Evolutionary conservation across 2,113 vertebrate genomes (phyloP).

Genomic region (Lepus americanus): DNA sequence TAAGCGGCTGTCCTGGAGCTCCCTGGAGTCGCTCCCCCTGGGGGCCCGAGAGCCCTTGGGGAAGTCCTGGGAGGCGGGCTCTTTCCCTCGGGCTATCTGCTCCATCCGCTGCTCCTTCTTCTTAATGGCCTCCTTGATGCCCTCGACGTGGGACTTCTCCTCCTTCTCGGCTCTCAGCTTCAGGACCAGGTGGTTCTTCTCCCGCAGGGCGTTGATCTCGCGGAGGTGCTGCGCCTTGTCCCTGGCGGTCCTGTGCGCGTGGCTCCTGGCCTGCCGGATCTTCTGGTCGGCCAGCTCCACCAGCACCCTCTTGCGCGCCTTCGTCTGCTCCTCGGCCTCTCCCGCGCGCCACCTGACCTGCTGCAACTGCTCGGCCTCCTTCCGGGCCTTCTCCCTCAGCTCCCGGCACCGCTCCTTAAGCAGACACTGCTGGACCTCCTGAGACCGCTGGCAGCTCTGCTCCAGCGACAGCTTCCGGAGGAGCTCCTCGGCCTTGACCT

Average conservation of each 20-base stretch:
- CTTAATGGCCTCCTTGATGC: conserved; percentile 81
- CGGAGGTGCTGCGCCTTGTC: conserved; percentile 68
- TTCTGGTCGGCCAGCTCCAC: conserved; percentile 82
- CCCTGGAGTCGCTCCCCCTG: conserved; percentile 85
- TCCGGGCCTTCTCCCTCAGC: conserved; percentile 77
- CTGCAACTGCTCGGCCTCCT: conserved; percentile 83
- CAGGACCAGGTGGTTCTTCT: conserved; percentile 82
- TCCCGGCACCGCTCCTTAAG: conserved; percentile 75
- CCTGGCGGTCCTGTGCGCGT: conserved; percentile 45
- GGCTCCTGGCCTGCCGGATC: conserved; percentile 77
- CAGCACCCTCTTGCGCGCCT: conserved; percentile 80
- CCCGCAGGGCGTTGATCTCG: conserved; percentile 77
- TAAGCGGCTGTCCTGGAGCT: conserved; percentile 81
- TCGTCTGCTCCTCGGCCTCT: conserved; percentile 75
- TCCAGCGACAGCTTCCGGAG: conserved; percentile 84
- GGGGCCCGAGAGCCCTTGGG: conserved; percentile 84
- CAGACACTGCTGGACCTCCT: conserved; percentile 70
- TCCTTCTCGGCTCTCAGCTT: conserved; percentile 85
- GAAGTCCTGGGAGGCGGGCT: conserved; percentile 84
- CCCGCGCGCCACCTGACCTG: conserved; percentile 75
- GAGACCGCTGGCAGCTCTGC: conserved; percentile 77
- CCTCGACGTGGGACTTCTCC: conserved; percentile 82
- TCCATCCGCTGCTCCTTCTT: conserved; percentile 86
- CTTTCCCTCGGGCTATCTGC: conserved; percentile 83
- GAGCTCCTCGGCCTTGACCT: conserved; percentile 83